phyloP scores from a whole-genome alignment of 2,113 vertebrate species.

The Pygoscelis antarcticus region DNA sequence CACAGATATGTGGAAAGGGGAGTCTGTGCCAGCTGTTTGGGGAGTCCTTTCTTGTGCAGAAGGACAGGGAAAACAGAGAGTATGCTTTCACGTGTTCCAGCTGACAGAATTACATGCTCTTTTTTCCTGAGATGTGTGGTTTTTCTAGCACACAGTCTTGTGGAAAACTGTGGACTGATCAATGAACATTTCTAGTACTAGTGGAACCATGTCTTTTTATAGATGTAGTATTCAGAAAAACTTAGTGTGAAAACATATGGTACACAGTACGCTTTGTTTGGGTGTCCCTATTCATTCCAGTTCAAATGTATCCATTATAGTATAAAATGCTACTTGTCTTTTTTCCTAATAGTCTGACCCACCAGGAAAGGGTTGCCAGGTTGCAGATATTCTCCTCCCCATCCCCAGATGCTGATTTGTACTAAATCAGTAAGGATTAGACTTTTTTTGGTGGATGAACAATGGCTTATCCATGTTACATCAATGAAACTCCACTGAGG shows the following conservation, averaged over 20 bases:
- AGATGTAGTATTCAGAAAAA: background rate
- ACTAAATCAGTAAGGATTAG: background rate
- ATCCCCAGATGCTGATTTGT: background rate
- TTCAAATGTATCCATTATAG: background rate
- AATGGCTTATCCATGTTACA: background rate
- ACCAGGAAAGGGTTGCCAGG: background rate
- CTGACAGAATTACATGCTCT: background rate
- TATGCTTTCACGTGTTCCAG: background rate
- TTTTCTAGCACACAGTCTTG: background rate
- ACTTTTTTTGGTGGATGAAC: background rate
- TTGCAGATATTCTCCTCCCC: background rate
- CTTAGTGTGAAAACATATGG: accelerated
- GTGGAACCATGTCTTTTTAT: background rate
- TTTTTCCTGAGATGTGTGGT: background rate
- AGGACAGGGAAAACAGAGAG: background rate
- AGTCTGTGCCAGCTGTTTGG: background rate
- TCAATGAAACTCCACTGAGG: background rate
- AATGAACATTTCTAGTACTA: background rate
- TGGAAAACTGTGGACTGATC: background rate
- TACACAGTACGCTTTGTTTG: background rate
- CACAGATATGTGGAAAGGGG: background rate
- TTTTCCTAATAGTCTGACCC: background rate
- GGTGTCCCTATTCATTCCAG: background rate
- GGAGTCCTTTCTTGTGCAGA: background rate
- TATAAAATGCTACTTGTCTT: background rate